Base-by-base conservation (phyloP, 2,797 vertebrate genomes). In the Lerista edwardsae region DNA sequence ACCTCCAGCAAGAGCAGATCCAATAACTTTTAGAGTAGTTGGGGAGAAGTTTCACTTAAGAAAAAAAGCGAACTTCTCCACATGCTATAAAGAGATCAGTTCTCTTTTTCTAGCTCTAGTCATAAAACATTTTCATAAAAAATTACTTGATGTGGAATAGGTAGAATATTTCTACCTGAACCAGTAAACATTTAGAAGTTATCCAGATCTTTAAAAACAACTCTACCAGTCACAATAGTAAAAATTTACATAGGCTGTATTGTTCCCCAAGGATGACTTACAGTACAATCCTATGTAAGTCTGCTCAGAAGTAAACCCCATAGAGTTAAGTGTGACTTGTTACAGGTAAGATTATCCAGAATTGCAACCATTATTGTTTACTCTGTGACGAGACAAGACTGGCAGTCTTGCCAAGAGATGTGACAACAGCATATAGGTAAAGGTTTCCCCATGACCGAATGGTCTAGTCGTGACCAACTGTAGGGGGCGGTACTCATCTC, bases 21-120 rank as follows among this genome's bases (percentile, higher is more conserved):
- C 34, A 75, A 36, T 80, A 72, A 59, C 64, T 34, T 21, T 11
- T 64, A 73, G 80, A 84, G 12, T 21, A 86, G 25, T 10, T 71
- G 61, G 62, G 64, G 2, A 47, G 74, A 84, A 76, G 62, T 64
- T 73, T 25, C 34, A 36, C 80, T 88, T 57, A 10, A 29, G 7
- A 88, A 68, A 69, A 15, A 80, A n/a, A 15, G 36, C 29, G 31
- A 82, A 47, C 31, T 61, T 88, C 85, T 85, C 55, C 72, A 29
- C 69, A 44, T 47, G 64, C 68, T 69, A 79, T 47, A 47, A 47
- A 47, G 47, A 47, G 47, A 47, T 7, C 47, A 68, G 65, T 44
- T 44, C 4, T 44, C 41, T 44, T 44, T 44, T 44, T 44, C 41
- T 44, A 44, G 41, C 41, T 44, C 41, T 44, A 44, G 41, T 44